Percentiles rank a stretch among this genome's conserved stretches.
phyloP scores from a whole-genome alignment of 2,113 vertebrate species.

The Sphaerodactylus townsendi region DNA sequence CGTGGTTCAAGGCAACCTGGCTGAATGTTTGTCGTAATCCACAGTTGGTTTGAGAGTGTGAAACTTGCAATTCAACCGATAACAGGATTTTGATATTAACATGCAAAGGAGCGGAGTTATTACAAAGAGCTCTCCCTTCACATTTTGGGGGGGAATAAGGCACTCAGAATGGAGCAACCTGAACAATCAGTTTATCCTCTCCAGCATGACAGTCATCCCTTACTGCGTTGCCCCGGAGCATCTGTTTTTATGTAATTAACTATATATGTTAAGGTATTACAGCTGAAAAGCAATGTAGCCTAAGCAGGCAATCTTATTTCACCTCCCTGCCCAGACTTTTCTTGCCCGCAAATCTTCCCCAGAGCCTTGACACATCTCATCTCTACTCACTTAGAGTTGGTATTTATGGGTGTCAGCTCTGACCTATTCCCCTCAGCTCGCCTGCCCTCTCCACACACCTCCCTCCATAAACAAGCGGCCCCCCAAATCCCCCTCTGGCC shows the following conservation, averaged over 20 bases:
- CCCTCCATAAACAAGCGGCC: constrained; percentile 63
- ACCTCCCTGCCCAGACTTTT: constrained; percentile 58
- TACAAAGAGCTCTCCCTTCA: not conserved
- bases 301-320: constrained; percentile 56
- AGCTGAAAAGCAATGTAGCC: constrained; percentile 61
- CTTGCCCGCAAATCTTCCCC: constrained; percentile 62
- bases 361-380: constrained; percentile 71
- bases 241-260: not conserved
- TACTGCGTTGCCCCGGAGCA: too few species aligned
- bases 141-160: not conserved
- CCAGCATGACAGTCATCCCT: too few species aligned
- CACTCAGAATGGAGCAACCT: not conserved
- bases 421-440: constrained; percentile 70
- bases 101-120: too few species aligned
- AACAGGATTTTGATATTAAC: too few species aligned
- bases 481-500: constrained; percentile 62
- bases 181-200: not conserved
- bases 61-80: too few species aligned
- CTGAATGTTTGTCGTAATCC: too few species aligned
- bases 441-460: constrained; percentile 47
- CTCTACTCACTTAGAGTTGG: constrained; percentile 66
- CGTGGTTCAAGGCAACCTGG: too few species aligned
- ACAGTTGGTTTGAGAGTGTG: too few species aligned
- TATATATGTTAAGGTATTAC: constrained; percentile 55
- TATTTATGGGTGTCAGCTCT: constrained; percentile 73